A percentile compares a stretch with the other conserved stretches of the same genome.
Conservation (phyloP, 2,888 invertebrate genomes). For the Lymantria monacha region DNA sequence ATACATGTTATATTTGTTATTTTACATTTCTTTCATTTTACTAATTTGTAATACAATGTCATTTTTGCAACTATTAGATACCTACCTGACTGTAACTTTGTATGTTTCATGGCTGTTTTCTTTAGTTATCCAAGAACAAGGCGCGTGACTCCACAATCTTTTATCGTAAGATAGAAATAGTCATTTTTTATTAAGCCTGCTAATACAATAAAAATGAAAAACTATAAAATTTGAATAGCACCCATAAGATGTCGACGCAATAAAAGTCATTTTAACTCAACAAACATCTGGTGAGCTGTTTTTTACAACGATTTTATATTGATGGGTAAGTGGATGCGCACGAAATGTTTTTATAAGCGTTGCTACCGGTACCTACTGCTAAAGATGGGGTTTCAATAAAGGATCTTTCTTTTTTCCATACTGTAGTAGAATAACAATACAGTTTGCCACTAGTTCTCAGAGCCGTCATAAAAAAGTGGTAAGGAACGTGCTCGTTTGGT, state of each 20-base stretch:
- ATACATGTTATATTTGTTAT: background rate
- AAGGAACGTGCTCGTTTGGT: too few relatives aligned
- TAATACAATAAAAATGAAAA: slow-evolving; percentile 2
- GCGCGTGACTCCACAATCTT: background rate
- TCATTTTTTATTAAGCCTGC: background rate
- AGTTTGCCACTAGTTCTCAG: too few relatives aligned
- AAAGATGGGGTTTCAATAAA: too few relatives aligned
- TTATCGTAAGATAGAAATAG: background rate
- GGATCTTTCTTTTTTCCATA: too few relatives aligned
- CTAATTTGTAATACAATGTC: background rate
- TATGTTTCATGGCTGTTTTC: background rate
- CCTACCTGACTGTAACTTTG: background rate
- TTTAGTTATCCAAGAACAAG: background rate
- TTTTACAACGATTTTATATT: background rate
- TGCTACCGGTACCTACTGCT: background rate
- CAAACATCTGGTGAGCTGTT: background rate
- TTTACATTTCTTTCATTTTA: background rate
- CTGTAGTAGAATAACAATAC: too few relatives aligned
- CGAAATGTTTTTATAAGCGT: background rate
- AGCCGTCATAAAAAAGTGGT: too few relatives aligned
- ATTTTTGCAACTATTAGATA: background rate
- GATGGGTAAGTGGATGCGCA: background rate
- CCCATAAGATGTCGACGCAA: slow-evolving; percentile 3
- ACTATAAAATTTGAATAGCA: slow-evolving; percentile 13
- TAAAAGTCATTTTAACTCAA: slow-evolving; percentile 5